phyloP scores from a whole-genome alignment of 2,797 vertebrate species.

The Microchirus variegatus region DNA sequence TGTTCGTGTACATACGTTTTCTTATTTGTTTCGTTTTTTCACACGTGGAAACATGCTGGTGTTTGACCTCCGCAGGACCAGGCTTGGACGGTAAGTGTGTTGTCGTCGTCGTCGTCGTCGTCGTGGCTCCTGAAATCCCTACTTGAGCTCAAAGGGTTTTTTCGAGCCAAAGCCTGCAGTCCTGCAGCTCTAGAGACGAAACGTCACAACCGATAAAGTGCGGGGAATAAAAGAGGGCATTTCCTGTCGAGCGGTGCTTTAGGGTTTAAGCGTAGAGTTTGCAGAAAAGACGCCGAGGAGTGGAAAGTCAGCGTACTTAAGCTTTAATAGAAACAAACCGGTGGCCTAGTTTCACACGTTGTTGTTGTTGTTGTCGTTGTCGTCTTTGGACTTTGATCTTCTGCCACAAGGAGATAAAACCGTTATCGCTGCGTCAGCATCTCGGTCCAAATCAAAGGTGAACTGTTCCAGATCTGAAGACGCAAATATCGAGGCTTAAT shows the following conservation, averaged over 20 bases:
- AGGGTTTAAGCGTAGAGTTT: constrained; percentile 22
- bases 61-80: constrained; percentile 52
- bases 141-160: constrained; percentile 53
- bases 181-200: constrained; percentile 21
- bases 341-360: neutral
- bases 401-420: constrained; percentile 5
- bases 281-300: constrained; percentile 1
- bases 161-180: constrained; percentile 37
- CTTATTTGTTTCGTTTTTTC: constrained; percentile 9
- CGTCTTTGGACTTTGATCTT: constrained; percentile 18
- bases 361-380: too few species aligned
- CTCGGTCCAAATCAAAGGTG: neutral
- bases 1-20: constrained; percentile 28
- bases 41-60: constrained; percentile 45
- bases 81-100: constrained; percentile 65
- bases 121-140: constrained; percentile 60
- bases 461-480: constrained; percentile 9
- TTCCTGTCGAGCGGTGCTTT: constrained; percentile 10
- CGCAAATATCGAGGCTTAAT: constrained; percentile 28
- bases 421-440: constrained; percentile 6
- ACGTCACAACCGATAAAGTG: constrained; percentile 53
- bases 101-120: too few species aligned
- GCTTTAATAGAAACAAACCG: neutral
- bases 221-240: constrained; percentile 18
- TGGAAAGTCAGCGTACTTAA: neutral